Conservation (phyloP, 1,140 invertebrate genomes). For the Metopolophium dirhodum region DNA sequence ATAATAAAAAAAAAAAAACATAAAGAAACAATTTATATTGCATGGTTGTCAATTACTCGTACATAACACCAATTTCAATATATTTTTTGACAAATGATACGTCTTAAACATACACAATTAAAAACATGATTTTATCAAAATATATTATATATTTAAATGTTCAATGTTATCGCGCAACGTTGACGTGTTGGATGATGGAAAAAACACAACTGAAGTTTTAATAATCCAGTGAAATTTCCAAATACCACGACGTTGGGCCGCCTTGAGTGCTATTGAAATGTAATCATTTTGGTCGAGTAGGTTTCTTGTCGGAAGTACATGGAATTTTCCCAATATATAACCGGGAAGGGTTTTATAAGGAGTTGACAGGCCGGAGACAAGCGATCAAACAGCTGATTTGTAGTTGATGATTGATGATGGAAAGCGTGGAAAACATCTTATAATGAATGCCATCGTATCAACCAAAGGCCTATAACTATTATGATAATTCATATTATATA, state of each 20-base stretch:
- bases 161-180: background rate
- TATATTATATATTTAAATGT: conserved; percentile 15
- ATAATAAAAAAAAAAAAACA: background rate
- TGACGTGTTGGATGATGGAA: background rate
- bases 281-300: conserved; percentile 30
- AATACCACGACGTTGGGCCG: background rate
- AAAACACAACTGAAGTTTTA: background rate
- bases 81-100: background rate
- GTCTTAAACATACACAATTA: background rate
- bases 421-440: background rate
- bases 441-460: background rate
- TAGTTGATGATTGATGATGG: conserved; percentile 33
- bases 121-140: background rate
- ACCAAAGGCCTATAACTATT: conserved; percentile 7
- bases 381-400: conserved; percentile 16
- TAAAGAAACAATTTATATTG: too few species aligned
- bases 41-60: background rate
- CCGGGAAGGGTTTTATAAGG: background rate
- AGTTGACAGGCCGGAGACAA: conserved; percentile 28
- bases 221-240: conserved; percentile 1
- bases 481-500: background rate
- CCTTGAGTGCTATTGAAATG: conserved; percentile 22
- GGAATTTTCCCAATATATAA: conserved; percentile 18
- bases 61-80: background rate
- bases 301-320: conserved; percentile 4